These are phyloP conservation scores for Dendrolimus pini DNA, from an alignment of 2,888 invertebrate species.

Conservation along the genomic window DNA sequence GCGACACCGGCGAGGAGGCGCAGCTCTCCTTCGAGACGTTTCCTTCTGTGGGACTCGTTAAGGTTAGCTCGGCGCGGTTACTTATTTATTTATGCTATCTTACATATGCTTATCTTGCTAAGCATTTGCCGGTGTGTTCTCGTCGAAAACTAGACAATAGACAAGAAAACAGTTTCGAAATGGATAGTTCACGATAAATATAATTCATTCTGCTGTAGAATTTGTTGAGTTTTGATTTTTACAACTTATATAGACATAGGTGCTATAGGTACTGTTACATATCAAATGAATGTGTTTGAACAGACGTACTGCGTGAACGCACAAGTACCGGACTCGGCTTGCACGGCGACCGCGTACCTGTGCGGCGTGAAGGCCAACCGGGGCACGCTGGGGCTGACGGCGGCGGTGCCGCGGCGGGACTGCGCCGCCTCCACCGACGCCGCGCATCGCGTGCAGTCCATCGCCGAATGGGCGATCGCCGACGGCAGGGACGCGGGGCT, in stretches of 20 bases:
- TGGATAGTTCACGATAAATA: too few species aligned
- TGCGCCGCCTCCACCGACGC: slow-evolving; percentile 74
- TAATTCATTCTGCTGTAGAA: too few species aligned
- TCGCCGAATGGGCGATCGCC: slow-evolving; percentile 79
- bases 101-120: not conserved
- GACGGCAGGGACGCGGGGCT: slow-evolving; percentile 40
- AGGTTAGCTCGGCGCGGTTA: slow-evolving; percentile 51
- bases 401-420: slow-evolving; percentile 73
- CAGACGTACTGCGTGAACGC: slow-evolving; percentile 75
- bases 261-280: not conserved
- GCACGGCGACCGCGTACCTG: slow-evolving; percentile 81
- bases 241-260: not conserved
- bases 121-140: slow-evolving; percentile 2
- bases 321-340: slow-evolving; percentile 84
- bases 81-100: not conserved
- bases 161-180: not conserved
- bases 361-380: slow-evolving; percentile 80
- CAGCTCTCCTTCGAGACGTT: slow-evolving; percentile 78
- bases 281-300: not conserved
- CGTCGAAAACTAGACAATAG: slow-evolving; percentile 16
- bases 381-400: slow-evolving; percentile 80
- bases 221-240: not conserved
- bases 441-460: slow-evolving; percentile 75
- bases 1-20: slow-evolving; percentile 75
- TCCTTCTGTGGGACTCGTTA: slow-evolving; percentile 77